phyloP scores from a whole-genome alignment of 2,888 invertebrate genomes.

The Drosophila testacea region DNA sequence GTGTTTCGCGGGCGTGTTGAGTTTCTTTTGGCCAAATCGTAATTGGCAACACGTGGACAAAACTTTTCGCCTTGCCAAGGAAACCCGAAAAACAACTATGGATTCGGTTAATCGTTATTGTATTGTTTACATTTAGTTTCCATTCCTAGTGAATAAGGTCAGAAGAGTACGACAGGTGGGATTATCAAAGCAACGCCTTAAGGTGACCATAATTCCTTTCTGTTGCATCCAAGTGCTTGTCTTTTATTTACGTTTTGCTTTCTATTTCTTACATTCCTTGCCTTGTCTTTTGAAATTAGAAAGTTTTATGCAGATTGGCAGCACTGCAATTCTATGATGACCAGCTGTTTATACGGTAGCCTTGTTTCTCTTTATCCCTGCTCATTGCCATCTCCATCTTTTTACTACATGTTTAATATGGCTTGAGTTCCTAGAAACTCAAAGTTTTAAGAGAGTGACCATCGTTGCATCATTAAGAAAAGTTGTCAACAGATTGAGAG shows the following conservation, averaged over 20 bases:
- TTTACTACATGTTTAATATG: background rate
- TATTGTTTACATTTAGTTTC: slow-evolving; percentile 18
- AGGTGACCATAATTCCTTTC: background rate
- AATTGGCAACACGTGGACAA: slow-evolving; percentile 52
- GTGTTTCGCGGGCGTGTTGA: slow-evolving; percentile 37
- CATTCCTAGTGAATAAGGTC: background rate
- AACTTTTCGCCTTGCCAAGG: slow-evolving; percentile 8
- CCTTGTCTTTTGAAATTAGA: background rate
- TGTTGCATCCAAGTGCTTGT: background rate
- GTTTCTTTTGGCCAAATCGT: slow-evolving; percentile 50
- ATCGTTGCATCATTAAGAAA: background rate
- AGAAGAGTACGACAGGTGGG: slow-evolving; percentile 1
- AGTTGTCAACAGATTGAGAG: background rate
- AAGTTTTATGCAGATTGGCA: slow-evolving; percentile 10
- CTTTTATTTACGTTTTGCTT: background rate
- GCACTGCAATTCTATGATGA: background rate
- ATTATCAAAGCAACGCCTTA: slow-evolving; percentile 6
- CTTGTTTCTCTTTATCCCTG: background rate
- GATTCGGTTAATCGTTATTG: slow-evolving; percentile 1
- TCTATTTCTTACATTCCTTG: background rate
- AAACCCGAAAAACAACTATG: background rate
- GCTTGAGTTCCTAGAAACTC: background rate
- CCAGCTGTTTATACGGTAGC: background rate
- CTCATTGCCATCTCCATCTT: background rate
- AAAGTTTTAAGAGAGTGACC: background rate